Percentiles rank a stretch among this genome's conserved stretches.
Evolutionary conservation across 2,113 vertebrate genomes (phyloP).

Genomic region (Pseudopodoces humilis): DNA sequence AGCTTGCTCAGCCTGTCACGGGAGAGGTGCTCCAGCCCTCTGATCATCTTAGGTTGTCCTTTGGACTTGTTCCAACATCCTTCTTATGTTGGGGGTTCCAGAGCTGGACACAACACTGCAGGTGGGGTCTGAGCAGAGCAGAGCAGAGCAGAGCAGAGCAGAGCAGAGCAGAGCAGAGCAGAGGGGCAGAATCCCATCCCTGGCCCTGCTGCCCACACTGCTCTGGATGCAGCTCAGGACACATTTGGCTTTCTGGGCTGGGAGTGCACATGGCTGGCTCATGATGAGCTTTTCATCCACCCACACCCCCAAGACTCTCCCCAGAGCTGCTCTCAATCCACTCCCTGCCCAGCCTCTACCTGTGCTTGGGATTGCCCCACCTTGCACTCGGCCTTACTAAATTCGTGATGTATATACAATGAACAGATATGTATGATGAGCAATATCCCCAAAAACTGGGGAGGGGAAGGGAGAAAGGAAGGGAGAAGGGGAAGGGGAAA

Average conservation of each 20-base stretch:
- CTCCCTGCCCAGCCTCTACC: neutral
- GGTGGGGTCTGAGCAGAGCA: neutral
- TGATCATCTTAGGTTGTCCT: neutral
- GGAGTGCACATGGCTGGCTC: fast-evolving
- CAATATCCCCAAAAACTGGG: neutral
- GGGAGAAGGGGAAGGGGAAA: neutral
- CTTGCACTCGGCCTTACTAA: neutral
- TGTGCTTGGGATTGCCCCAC: neutral
- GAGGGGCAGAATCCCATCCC: neutral
- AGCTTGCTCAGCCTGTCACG: neutral
- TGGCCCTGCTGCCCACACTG: fast-evolving
- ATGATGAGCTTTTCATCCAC: neutral
- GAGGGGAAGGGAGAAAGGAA: neutral
- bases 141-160: neutral
- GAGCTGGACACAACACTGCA: fast-evolving
- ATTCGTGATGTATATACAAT: neutral
- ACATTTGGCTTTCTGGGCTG: fast-evolving
- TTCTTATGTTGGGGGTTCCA: neutral
- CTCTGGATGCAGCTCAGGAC: neutral
- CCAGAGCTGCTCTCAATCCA: neutral
- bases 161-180: neutral
- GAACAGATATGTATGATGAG: neutral
- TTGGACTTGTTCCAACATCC: neutral
- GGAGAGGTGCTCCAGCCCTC: neutral
- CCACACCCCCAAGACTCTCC: neutral